Evolutionary conservation across 2,888 invertebrate genomes (phyloP).

Genomic region (Atethmia centrago): DNA sequence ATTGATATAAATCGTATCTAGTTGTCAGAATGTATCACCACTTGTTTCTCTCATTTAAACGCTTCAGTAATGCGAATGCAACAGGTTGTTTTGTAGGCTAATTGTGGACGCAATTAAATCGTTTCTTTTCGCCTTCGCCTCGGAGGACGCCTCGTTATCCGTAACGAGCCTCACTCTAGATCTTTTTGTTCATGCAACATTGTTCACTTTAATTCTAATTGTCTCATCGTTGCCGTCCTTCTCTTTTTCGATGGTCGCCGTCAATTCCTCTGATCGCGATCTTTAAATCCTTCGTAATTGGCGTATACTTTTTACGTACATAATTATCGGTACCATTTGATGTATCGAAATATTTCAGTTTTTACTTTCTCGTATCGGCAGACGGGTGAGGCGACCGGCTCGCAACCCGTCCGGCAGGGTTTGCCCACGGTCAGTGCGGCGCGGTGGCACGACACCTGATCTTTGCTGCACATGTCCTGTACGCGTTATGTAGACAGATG

Average conservation of each 20-base stretch:
- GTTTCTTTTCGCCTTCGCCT: conserved; percentile 80
- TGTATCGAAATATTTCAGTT: conserved; percentile 72
- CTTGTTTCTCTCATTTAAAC: conserved; percentile 70
- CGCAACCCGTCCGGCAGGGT: conserved; percentile 82
- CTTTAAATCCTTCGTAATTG: conserved; percentile 66
- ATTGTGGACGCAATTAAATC: conserved; percentile 84
- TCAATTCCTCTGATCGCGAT: conserved; percentile 59
- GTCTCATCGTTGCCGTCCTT: conserved; percentile 66
- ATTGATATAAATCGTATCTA: conserved; percentile 51
- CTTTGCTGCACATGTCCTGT: conserved; percentile 82
- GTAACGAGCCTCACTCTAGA: conserved; percentile 75
- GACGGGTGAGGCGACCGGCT: conserved; percentile 73
- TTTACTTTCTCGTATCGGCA: conserved; percentile 79
- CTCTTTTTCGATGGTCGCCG: conserved; percentile 54
- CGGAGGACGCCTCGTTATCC: conserved; percentile 76
- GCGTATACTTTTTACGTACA: conserved; percentile 60
- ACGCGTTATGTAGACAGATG: conserved; percentile 79
- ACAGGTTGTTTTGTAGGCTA: conserved; percentile 86
- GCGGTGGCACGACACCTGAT: conserved; percentile 89
- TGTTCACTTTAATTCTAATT: conserved; percentile 76
- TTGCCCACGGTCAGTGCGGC: conserved; percentile 87
- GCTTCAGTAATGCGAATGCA: conserved; percentile 77
- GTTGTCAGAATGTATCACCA: conserved; percentile 62
- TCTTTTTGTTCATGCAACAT: conserved; percentile 76
- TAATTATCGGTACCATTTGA: conserved; percentile 70